Conservation (phyloP, 2,888 invertebrate genomes). For the Cataglyphis cursor region DNA sequence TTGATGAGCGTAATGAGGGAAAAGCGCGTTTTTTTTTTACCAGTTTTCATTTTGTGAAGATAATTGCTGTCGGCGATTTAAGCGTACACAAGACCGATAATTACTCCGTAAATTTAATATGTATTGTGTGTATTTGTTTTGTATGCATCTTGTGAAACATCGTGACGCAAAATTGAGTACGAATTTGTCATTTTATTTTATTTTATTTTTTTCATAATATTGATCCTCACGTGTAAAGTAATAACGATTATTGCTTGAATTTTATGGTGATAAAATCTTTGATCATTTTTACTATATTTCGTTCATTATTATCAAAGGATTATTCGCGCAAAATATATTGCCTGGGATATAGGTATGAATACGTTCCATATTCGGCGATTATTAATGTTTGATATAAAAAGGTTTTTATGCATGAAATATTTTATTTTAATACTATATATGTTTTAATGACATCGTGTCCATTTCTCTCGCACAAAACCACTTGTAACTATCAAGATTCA, state of each 20-base stretch:
- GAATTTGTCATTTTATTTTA: background rate
- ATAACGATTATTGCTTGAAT: background rate
- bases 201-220: background rate
- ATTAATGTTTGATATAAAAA: conserved; percentile 37
- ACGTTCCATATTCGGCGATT: conserved; percentile 9
- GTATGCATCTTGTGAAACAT: background rate
- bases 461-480: conserved; percentile 21
- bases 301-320: background rate
- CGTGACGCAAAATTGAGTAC: background rate
- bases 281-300: background rate
- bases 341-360: background rate
- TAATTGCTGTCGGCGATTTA: background rate
- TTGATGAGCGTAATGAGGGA: conserved; percentile 8
- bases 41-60: background rate
- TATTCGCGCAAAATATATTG: background rate
- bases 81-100: conserved; percentile 11
- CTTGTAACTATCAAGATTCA: conserved; percentile 20
- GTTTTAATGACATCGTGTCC: conserved; percentile 38
- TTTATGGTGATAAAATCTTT: conserved; percentile 1
- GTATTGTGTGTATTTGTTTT: background rate
- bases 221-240: background rate
- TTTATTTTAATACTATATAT: conserved; percentile 5
- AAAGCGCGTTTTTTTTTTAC: background rate
- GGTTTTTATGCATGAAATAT: conserved; percentile 1
- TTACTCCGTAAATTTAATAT: conserved; percentile 18